Evolutionary conservation across 2,888 invertebrate species (phyloP).

Genomic region (Amiota minor): DNA sequence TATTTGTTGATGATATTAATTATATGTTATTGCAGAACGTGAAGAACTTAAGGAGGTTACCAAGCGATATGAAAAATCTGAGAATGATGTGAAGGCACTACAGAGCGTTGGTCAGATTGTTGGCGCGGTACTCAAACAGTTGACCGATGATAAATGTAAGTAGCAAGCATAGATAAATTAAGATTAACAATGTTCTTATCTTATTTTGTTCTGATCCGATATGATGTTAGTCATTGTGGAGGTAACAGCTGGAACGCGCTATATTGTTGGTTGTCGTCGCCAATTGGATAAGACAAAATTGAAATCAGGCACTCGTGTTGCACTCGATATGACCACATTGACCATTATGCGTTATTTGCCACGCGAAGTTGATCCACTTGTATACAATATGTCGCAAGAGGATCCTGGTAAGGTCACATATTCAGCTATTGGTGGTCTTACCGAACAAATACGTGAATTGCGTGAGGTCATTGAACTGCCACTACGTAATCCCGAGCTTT

Average conservation of each 20-base stretch:
- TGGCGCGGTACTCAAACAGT: slow-evolving; percentile 97
- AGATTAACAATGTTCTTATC: not conserved
- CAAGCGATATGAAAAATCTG: slow-evolving; percentile 99
- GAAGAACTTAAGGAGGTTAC: slow-evolving; percentile 96
- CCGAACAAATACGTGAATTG: too few species aligned
- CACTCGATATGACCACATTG: slow-evolving; percentile 98
- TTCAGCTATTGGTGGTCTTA: too few species aligned
- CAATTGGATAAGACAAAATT: slow-evolving; percentile 96
- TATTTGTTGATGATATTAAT: slow-evolving; percentile 17
- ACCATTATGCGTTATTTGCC: slow-evolving; percentile 99
- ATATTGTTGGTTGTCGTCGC: slow-evolving; percentile 98
- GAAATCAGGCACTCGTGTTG: slow-evolving; percentile 97
- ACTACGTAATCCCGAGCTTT: too few species aligned
- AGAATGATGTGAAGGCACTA: slow-evolving; percentile 98
- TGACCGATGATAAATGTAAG: slow-evolving; percentile 99
- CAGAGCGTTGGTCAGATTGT: slow-evolving; percentile 99
- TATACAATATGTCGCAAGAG: slow-evolving; percentile 99
- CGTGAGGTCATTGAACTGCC: too few species aligned
- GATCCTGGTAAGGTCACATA: too few species aligned
- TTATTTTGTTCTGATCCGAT: not conserved
- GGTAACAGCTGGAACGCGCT: slow-evolving; percentile 98
- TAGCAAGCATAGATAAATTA: slow-evolving; percentile 49
- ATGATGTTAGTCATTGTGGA: slow-evolving; percentile 99
- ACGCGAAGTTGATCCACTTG: slow-evolving; percentile 97
- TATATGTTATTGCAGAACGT: slow-evolving; percentile 79